A percentile compares a stretch with the other conserved stretches of the same genome.
These are phyloP conservation scores for Acrossocheilus fasciatus DNA, from an alignment of 2,797 vertebrate genomes.

Conservation along the genomic window DNA sequence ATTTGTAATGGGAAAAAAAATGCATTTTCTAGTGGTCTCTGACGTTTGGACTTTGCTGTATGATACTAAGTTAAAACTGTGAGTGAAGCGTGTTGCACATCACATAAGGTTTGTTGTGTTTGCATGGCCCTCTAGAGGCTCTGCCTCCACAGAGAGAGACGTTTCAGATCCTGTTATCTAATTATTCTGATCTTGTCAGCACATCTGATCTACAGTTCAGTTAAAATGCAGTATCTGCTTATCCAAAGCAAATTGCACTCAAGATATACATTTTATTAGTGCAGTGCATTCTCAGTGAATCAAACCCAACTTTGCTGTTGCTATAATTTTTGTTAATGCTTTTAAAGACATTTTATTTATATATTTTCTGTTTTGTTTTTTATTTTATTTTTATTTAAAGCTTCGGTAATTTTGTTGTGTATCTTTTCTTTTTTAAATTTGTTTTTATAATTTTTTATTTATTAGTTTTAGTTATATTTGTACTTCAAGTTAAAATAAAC, in stretches of 20 bases:
- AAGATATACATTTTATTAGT: neutral
- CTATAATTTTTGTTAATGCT: neutral
- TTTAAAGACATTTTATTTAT: neutral
- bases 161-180: neutral
- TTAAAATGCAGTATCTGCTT: neutral
- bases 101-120: neutral
- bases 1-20: neutral
- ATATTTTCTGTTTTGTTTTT: neutral
- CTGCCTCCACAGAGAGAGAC: neutral
- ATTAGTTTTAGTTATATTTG: neutral
- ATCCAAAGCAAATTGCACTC: neutral
- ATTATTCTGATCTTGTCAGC: slow-evolving; percentile 11
- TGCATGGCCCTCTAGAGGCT: slow-evolving; percentile 8
- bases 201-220: neutral
- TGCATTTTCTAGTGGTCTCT: neutral
- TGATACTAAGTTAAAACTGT: neutral
- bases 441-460: neutral
- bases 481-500: neutral
- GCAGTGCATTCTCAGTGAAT: neutral
- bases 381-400: neutral
- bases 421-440: neutral
- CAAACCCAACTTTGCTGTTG: neutral
- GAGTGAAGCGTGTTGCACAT: too few relatives aligned
- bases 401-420: neutral
- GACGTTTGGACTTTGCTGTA: neutral